Conservation (phyloP, 2,888 invertebrate species). For the Cyclophora albipunctata region DNA sequence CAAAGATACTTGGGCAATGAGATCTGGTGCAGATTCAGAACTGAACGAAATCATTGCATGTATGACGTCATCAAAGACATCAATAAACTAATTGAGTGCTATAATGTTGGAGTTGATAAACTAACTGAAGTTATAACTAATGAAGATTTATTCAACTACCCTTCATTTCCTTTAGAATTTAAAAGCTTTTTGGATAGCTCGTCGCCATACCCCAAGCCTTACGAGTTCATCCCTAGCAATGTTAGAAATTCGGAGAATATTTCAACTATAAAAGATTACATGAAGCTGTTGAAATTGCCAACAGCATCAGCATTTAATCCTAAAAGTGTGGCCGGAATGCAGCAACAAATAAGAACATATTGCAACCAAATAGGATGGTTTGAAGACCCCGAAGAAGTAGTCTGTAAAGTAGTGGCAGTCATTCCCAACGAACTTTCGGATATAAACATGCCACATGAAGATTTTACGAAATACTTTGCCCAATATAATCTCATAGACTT, state of each 20-base stretch:
- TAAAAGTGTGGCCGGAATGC: slow-evolving; percentile 49
- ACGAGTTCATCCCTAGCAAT: slow-evolving; percentile 79
- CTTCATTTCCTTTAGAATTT: slow-evolving; percentile 80
- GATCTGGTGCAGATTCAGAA: slow-evolving; percentile 75
- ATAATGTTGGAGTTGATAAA: slow-evolving; percentile 80
- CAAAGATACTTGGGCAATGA: slow-evolving; percentile 75
- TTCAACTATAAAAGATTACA: slow-evolving; percentile 60
- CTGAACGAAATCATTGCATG: slow-evolving; percentile 50
- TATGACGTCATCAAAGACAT: slow-evolving; percentile 69
- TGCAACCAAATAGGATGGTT: slow-evolving; percentile 68
- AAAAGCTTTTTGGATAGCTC: slow-evolving; percentile 64
- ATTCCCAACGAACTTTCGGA: slow-evolving; percentile 55
- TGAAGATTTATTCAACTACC: slow-evolving; percentile 73
- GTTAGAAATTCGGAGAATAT: slow-evolving; percentile 74
- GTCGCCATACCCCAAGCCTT: slow-evolving; percentile 76
- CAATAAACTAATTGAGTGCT: slow-evolving; percentile 75
- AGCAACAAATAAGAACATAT: slow-evolving; percentile 63
- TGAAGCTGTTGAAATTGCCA: slow-evolving; percentile 75
- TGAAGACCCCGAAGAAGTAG: slow-evolving; percentile 59
- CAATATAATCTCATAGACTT: slow-evolving; percentile 71
- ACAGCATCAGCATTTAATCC: slow-evolving; percentile 63
- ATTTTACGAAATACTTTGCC: slow-evolving; percentile 52
- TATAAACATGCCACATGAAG: slow-evolving; percentile 42
- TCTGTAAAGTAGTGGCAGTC: slow-evolving; percentile 65
- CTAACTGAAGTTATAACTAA: slow-evolving; percentile 77